Conservation (phyloP, 1,140 invertebrate genomes). For the Paralvinella palmiformis region DNA sequence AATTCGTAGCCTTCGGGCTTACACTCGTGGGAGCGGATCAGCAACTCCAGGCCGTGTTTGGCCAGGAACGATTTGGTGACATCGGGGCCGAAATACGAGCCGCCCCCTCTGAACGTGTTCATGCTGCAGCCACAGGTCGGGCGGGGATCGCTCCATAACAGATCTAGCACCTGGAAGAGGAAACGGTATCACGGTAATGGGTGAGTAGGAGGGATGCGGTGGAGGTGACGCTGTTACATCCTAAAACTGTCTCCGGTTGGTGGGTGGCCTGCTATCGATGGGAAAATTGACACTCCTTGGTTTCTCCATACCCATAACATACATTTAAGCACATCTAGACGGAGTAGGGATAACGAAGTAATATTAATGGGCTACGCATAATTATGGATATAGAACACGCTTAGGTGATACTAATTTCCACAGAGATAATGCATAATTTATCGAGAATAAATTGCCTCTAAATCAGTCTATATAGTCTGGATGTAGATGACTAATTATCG, state of each 20-base stretch:
- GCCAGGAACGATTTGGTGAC: slow-evolving; percentile 71
- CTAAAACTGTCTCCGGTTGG: slow-evolving; percentile 32
- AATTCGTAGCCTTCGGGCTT: slow-evolving; percentile 85
- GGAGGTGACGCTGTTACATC: not conserved
- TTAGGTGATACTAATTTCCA: no score
- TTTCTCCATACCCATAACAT: no score
- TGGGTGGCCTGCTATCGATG: no score
- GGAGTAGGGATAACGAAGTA: no score
- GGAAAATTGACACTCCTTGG: no score
- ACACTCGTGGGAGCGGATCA: slow-evolving; percentile 87
- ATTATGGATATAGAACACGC: no score
- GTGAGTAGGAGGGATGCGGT: not conserved
- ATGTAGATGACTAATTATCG: no score
- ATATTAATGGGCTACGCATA: no score
- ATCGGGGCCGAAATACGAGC: slow-evolving; percentile 85
- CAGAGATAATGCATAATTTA: no score
- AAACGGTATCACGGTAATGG: not conserved
- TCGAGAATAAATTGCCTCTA: no score
- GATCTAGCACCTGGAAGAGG: slow-evolving; percentile 69
- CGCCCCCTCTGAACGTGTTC: slow-evolving; percentile 79
- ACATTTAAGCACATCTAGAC: no score
- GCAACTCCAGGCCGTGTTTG: slow-evolving; percentile 65
- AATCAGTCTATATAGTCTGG: no score
- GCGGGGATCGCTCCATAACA: slow-evolving; percentile 87
- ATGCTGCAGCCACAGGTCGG: slow-evolving; percentile 61